These are phyloP conservation scores for Osmerus eperlanus DNA, from an alignment of 2,113 vertebrate species.

Conservation along the genomic window DNA sequence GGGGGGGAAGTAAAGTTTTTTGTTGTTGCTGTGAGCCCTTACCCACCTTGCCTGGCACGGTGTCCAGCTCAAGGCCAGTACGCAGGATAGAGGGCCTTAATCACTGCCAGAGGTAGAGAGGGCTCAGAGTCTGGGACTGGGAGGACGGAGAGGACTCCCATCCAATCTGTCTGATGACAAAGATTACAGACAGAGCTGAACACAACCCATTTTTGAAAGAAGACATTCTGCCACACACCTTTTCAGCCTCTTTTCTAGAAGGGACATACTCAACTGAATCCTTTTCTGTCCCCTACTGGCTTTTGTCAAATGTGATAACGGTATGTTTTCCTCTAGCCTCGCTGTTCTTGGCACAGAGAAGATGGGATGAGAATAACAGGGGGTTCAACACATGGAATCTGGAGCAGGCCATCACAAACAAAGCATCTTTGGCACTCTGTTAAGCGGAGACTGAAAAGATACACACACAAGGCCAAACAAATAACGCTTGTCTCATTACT, in stretches of 20 bases:
- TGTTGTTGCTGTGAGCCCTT: not conserved
- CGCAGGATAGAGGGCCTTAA: not conserved
- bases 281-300: not conserved
- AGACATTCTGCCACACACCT: not conserved
- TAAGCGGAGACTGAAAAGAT: not conserved
- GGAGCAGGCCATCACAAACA: not conserved
- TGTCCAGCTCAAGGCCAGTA: not conserved
- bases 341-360: not conserved
- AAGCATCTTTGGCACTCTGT: not conserved
- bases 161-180: not conserved
- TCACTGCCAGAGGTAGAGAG: not conserved
- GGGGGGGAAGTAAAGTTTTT: not conserved
- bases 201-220: not conserved
- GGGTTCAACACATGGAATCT: not conserved
- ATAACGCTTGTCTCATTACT: not conserved
- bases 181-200: not conserved
- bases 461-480: not conserved
- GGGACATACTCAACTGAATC: not conserved
- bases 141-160: not conserved
- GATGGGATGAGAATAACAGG: not conserved
- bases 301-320: not conserved
- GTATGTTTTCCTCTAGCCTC: not conserved
- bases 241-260: not conserved
- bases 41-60: not conserved
- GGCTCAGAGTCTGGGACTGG: not conserved